Evolutionary conservation across 2,113 vertebrate species (phyloP).

Genomic region (Otocyon megalotis): DNA sequence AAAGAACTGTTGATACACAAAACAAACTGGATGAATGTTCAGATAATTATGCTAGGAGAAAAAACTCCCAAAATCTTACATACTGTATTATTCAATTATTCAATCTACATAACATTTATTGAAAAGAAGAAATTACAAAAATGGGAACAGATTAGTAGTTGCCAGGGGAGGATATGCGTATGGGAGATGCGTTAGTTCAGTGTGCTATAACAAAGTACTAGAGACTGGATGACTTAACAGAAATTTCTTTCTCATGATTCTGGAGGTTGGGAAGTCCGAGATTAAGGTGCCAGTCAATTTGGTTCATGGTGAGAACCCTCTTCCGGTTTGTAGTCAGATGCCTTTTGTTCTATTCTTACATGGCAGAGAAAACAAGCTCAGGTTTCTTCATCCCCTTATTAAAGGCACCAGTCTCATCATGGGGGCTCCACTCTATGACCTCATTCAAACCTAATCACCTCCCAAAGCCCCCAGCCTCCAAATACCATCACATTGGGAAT

Average conservation of each 20-base stretch:
- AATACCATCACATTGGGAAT: neutral
- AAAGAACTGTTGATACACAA: neutral
- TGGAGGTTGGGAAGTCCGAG: neutral
- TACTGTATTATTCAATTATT: neutral
- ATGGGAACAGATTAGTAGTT: neutral
- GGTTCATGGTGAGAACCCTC: neutral
- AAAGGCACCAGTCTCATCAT: neutral
- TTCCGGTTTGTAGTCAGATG: neutral
- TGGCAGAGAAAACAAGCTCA: neutral
- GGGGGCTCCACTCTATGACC: neutral
- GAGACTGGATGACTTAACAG: neutral
- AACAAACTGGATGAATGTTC: neutral
- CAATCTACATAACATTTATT: neutral
- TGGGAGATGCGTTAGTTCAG: neutral
- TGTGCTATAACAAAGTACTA: neutral
- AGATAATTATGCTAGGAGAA: neutral
- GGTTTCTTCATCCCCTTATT: neutral
- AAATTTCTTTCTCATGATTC: neutral
- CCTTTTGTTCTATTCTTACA: neutral
- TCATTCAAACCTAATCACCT: neutral
- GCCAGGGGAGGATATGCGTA: neutral
- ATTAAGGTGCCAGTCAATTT: neutral
- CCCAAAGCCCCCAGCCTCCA: neutral
- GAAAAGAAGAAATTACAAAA: neutral
- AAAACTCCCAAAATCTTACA: neutral